These are phyloP conservation scores for Fregetta grallaria DNA, from an alignment of 2,113 vertebrate species.

Conservation along the genomic window DNA sequence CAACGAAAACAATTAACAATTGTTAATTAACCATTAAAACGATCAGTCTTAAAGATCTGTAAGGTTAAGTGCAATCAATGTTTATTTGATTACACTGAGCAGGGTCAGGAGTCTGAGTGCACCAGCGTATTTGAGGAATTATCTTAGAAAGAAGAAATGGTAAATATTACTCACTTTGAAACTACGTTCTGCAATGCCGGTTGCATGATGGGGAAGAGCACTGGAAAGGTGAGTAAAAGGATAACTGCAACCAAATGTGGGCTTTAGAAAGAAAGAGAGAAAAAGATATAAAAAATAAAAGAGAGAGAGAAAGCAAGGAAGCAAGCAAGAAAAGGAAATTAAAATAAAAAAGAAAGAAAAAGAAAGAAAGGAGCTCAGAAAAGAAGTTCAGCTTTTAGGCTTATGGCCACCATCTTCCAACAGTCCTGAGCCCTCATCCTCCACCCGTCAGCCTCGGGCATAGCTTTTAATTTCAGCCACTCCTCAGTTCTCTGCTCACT, in stretches of 20 bases:
- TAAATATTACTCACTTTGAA: not conserved
- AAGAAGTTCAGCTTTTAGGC: not conserved
- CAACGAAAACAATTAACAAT: not conserved
- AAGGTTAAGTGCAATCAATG: not conserved
- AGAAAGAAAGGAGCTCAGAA: not conserved
- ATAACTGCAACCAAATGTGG: not conserved
- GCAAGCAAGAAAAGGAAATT: not conserved
- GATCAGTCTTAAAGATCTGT: not conserved
- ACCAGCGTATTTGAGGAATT: not conserved
- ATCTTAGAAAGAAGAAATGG: not conserved
- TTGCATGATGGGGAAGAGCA: not conserved
- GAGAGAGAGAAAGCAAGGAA: not conserved
- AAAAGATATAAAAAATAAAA: not conserved
- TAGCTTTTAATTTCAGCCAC: not conserved
- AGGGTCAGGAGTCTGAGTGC: not conserved
- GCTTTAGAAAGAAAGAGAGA: not conserved
- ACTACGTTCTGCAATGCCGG: fast-evolving
- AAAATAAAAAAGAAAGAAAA: too few relatives aligned
- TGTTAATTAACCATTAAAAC: not conserved
- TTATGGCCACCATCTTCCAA: not conserved
- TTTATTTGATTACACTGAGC: not conserved
- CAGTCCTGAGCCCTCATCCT: not conserved
- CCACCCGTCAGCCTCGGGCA: fast-evolving
- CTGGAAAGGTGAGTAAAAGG: not conserved
- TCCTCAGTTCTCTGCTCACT: not conserved